These are phyloP conservation scores for Cecropterus lyciades DNA, from an alignment of 1,140 invertebrate genomes.

Conservation along the genomic window DNA sequence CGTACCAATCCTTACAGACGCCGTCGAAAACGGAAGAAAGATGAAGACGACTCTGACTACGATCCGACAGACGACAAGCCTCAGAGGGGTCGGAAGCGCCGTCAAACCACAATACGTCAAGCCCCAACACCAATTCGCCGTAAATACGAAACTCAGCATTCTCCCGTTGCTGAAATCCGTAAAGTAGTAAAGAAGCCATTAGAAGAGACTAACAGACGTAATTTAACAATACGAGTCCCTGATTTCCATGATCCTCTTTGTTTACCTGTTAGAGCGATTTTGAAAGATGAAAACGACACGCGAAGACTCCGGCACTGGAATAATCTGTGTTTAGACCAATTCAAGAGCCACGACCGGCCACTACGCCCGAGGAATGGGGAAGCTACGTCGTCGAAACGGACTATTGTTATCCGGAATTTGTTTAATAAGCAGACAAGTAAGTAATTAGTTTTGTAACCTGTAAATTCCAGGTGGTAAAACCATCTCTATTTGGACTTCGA, in stretches of 20 bases:
- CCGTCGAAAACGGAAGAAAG: constrained; percentile 47
- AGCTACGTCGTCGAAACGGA: constrained; percentile 58
- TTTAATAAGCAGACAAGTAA: constrained; percentile 57
- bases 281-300: constrained; percentile 46
- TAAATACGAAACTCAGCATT: constrained; percentile 3
- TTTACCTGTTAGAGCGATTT: constrained; percentile 63
- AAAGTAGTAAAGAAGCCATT: background rate
- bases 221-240: constrained; percentile 57
- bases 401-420: constrained; percentile 60
- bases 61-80: constrained; percentile 57
- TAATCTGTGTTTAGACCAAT: constrained; percentile 66
- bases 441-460: too few species aligned
- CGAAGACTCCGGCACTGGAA: constrained; percentile 67
- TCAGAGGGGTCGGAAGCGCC: constrained; percentile 39
- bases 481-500: too few species aligned
- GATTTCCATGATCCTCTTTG: constrained; percentile 74
- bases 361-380: constrained; percentile 55
- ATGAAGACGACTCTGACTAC: constrained; percentile 68
- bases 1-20: constrained; percentile 4
- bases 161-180: background rate
- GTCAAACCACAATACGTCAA: background rate
- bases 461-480: too few species aligned
- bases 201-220: constrained; percentile 30
- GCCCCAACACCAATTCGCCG: background rate
- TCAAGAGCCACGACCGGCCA: constrained; percentile 52